phyloP scores from a whole-genome alignment of 2,888 invertebrate genomes.

The Mythimna ferrago region DNA sequence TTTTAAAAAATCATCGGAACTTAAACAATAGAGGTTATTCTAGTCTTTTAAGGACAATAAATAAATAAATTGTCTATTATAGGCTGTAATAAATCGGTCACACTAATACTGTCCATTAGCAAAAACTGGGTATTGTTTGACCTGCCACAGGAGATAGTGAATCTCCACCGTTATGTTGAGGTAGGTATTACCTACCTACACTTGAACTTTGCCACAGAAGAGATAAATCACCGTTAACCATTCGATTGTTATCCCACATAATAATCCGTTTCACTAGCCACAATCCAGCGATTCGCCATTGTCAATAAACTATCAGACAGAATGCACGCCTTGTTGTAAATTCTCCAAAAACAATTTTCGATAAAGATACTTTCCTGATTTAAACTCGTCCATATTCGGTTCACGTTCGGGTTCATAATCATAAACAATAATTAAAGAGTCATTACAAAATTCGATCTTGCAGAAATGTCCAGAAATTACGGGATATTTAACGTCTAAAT shows the following conservation, averaged over 20 bases:
- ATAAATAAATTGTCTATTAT: slow-evolving; percentile 47
- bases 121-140: slow-evolving; percentile 64
- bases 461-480: slow-evolving; percentile 47
- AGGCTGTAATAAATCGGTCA: slow-evolving; percentile 52
- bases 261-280: slow-evolving; percentile 43
- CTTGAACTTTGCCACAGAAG: slow-evolving; percentile 57
- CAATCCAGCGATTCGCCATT: slow-evolving; percentile 28
- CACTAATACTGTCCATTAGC: slow-evolving; percentile 56
- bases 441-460: slow-evolving; percentile 33
- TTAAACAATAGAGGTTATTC: slow-evolving; percentile 52
- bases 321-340: slow-evolving; percentile 29
- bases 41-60: slow-evolving; percentile 31
- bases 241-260: slow-evolving; percentile 44
- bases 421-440: slow-evolving; percentile 51
- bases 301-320: slow-evolving; percentile 17
- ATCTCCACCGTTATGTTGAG: slow-evolving; percentile 68
- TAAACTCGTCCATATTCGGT: slow-evolving; percentile 34
- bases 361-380: slow-evolving; percentile 29
- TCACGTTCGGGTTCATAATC: slow-evolving; percentile 23
- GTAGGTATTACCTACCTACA: slow-evolving; percentile 57
- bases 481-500: slow-evolving; percentile 44
- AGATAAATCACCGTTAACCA: slow-evolving; percentile 61
- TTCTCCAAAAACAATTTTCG: slow-evolving; percentile 18
- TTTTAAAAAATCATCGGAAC: slow-evolving; percentile 30
- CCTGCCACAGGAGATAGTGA: slow-evolving; percentile 61